phyloP scores from a whole-genome alignment of 2,113 vertebrate species.

The Numenius arquata region DNA sequence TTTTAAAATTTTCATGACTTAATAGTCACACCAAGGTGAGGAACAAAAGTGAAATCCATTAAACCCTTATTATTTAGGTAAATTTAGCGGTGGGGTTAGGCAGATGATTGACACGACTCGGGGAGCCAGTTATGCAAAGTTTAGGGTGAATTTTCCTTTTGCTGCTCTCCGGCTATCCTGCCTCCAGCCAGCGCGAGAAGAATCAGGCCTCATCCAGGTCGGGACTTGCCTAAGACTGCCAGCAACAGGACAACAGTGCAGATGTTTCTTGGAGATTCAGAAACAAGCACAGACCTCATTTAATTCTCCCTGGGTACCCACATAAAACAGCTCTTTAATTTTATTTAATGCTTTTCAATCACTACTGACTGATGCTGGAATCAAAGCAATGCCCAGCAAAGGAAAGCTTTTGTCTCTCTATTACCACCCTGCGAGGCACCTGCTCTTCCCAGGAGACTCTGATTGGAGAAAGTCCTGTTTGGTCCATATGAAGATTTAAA shows the following conservation, averaged over 20 bases:
- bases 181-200: background rate
- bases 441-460: background rate
- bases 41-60: slow-evolving; percentile 3
- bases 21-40: background rate
- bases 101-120: background rate
- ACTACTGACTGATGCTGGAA: background rate
- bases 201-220: background rate
- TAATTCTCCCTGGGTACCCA: background rate
- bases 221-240: background rate
- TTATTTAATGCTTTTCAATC: background rate
- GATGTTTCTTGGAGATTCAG: background rate
- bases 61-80: background rate
- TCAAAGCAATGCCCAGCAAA: background rate
- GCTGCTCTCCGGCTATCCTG: background rate
- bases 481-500: background rate
- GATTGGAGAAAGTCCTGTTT: background rate
- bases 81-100: background rate
- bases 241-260: background rate
- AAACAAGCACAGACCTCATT: background rate
- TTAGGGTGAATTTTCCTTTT: background rate
- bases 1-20: slow-evolving; percentile 19
- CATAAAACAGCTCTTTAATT: background rate
- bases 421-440: background rate
- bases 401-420: background rate
- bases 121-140: background rate